Percentiles rank a stretch among this genome's conserved stretches.
phyloP scores from a whole-genome alignment of 64 coral and sea anemone species.

The Astreopora myriophthalma region DNA sequence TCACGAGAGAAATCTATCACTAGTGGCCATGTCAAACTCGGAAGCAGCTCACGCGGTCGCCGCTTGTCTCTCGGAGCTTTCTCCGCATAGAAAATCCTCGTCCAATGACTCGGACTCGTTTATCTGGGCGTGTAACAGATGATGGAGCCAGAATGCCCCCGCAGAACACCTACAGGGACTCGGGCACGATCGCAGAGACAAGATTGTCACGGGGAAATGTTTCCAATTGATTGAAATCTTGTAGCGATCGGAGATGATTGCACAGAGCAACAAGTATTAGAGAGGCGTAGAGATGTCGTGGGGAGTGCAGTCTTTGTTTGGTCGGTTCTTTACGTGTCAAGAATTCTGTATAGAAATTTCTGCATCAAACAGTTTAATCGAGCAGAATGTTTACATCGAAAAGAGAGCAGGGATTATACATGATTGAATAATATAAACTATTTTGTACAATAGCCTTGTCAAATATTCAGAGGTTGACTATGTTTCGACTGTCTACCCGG shows the following conservation, averaged over 20 bases:
- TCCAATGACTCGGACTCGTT: slow-evolving; percentile 37
- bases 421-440: slow-evolving; percentile 39
- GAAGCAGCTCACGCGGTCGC: slow-evolving; percentile 86
- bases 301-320: no score
- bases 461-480: not conserved
- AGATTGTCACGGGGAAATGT: not conserved
- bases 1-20: slow-evolving; percentile 73
- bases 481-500: not conserved
- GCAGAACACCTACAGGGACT: no score
- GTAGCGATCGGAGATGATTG: not conserved
- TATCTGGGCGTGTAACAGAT: slow-evolving; percentile 64
- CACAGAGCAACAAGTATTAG: no score
- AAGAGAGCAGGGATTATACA: slow-evolving; percentile 1
- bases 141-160: not conserved
- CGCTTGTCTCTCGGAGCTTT: slow-evolving; percentile 84
- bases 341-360: not conserved
- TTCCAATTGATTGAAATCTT: not conserved
- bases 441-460: slow-evolving; percentile 21
- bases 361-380: not conserved
- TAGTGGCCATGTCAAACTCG: slow-evolving; percentile 90
- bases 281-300: no score
- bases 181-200: not conserved
- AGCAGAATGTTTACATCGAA: not conserved
- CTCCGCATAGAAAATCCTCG: slow-evolving; percentile 84
- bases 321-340: no score